phyloP scores from a whole-genome alignment of 1,140 invertebrate genomes.

The Camponotus floridanus region DNA sequence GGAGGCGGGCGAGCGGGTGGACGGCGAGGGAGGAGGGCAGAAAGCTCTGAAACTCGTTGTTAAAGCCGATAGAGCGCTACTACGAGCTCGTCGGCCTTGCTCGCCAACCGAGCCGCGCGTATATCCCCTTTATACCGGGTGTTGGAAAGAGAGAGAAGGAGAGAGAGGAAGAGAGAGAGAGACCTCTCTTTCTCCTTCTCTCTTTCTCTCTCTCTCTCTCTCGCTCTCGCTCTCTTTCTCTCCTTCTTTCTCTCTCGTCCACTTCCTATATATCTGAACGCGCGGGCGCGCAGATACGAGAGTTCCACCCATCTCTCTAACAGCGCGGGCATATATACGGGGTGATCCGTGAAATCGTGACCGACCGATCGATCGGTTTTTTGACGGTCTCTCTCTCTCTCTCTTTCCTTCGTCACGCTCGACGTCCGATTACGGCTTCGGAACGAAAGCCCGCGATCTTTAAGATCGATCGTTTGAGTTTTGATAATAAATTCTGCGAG shows the following conservation, averaged over 20 bases:
- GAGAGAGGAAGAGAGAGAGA: background rate
- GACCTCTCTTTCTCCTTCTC: constrained; percentile 30
- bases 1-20: constrained; percentile 13
- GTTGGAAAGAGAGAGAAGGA: background rate
- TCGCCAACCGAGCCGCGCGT: constrained; percentile 46
- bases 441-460: constrained; percentile 1
- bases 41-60: constrained; percentile 77
- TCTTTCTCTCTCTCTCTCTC: constrained; percentile 28
- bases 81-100: constrained; percentile 30
- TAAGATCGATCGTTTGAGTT: constrained; percentile 15
- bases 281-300: constrained; percentile 66
- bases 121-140: constrained; percentile 71
- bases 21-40: constrained; percentile 50
- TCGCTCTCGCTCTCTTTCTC: constrained; percentile 20
- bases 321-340: constrained; percentile 54
- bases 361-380: constrained; percentile 55
- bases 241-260: constrained; percentile 40
- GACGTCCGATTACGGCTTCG: constrained; percentile 13
- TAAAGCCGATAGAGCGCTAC: constrained; percentile 79
- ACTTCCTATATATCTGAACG: constrained; percentile 69
- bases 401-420: constrained; percentile 29
- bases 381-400: constrained; percentile 44
- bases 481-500: background rate
- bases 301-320: constrained; percentile 71
- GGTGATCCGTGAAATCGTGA: constrained; percentile 63